Evolutionary conservation across 2,113 vertebrate genomes (phyloP), one percentile per base, ranked within the genome.

Genomic region (Apteryx mantelli): DNA sequence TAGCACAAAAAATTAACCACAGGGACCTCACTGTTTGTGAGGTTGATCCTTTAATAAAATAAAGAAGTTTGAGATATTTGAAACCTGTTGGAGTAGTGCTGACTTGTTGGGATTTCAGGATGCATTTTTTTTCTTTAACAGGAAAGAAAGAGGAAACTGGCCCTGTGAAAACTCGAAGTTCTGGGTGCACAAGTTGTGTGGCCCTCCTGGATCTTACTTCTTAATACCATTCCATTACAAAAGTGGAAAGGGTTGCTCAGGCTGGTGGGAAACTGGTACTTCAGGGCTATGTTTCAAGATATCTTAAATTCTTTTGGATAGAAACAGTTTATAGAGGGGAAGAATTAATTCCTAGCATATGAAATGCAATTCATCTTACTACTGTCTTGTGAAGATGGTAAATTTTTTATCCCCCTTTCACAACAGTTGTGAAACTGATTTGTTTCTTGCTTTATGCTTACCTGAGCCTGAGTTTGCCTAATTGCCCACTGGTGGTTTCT

Each of bases 31-130:
- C 19, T 13, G 69, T 91, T 48, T 55, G 85, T 97, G 94, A 97
- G 97, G 95, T 89, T 86, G 96, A 96, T 97, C 93, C 94, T 97
- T 98, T 97, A 93, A 61, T 93, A 92, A 98, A 98, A 98, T 98
- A 98, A 98, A 98, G 95, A 98, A 98, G 95, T 97, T 97, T 98
- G 97, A 97, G 96, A 97, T 95, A 97, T 81, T 95, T 97, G 94
- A 97, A 95, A 95, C 75, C 5, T 89, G 13, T 21, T 93, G 60
- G 28, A 85, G 85, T 95, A 90, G 68, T 97, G 70, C 73, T 96
- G 89, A 84, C 55, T 96, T 87, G 36, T 15, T 94, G 71, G 32
- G 48, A 91, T 81, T 93, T 84, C 42, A 65, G 84, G 68, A 38
- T 61, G 52, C 11, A 38, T 19, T 42, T 66, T 75, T 75, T 88